Percentiles rank a stretch among this genome's conserved stretches.
Conservation (phyloP, 2,797 vertebrate genomes). For the Centropyge bicolor region DNA sequence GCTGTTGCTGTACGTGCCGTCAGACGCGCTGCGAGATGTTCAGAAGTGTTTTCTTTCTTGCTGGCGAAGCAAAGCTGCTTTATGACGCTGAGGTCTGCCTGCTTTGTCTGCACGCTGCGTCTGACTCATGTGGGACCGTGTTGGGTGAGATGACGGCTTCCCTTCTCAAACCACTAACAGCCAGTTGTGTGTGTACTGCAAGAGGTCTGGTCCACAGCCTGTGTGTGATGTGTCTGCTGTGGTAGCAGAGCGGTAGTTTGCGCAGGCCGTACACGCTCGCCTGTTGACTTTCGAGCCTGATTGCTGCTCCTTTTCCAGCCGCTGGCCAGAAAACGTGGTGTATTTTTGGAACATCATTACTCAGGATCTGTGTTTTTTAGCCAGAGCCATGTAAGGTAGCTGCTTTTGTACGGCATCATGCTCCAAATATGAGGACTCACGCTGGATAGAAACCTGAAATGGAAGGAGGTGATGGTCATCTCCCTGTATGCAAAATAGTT, state of each 20-base stretch:
- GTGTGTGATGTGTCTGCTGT: conserved; percentile 79
- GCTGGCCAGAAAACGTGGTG: conserved; percentile 56
- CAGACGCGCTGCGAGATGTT: not conserved
- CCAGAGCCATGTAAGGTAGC: conserved; percentile 31
- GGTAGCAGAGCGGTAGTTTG: conserved; percentile 70
- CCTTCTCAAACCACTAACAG: conserved; percentile 81
- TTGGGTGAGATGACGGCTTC: conserved; percentile 78
- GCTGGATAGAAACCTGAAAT: conserved; percentile 23
- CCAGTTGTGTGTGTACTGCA: conserved; percentile 75
- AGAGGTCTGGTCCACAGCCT: conserved; percentile 78
- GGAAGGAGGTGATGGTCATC: conserved; percentile 22
- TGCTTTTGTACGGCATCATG: conserved; percentile 20
- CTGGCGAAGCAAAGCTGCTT: conserved; percentile 44
- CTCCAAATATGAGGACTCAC: conserved; percentile 26
- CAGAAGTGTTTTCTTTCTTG: conserved; percentile 26
- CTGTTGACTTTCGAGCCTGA: conserved; percentile 70
- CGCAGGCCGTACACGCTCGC: conserved; percentile 42
- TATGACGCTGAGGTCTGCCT: conserved; percentile 65
- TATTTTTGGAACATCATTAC: conserved; percentile 73
- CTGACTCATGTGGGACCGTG: conserved; percentile 75
- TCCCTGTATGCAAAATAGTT: conserved; percentile 63
- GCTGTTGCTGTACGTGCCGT: not conserved
- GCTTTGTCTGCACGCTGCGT: conserved; percentile 67
- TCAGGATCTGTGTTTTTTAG: conserved; percentile 50
- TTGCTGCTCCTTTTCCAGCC: conserved; percentile 57